These are phyloP conservation scores for Xanthorhoe spadicearia DNA, from an alignment of 2,888 invertebrate genomes.

Conservation along the genomic window DNA sequence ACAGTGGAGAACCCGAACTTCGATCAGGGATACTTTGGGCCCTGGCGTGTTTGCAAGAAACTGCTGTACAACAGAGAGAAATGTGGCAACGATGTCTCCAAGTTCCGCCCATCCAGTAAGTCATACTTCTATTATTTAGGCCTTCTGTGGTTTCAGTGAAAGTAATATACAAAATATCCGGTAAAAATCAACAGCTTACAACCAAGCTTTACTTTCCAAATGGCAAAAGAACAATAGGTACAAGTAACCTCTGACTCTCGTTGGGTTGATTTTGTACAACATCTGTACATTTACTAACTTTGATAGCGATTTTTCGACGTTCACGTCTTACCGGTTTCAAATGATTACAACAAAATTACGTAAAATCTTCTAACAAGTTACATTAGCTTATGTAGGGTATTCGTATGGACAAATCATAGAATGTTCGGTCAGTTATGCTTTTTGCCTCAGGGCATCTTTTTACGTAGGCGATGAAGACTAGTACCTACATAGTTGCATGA, in stretches of 20 bases:
- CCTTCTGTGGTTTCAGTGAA: too few species aligned
- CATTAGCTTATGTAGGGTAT: background rate
- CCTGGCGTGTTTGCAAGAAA: conserved; percentile 94
- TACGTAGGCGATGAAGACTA: background rate
- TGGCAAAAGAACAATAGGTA: too few species aligned
- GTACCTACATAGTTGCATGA: background rate
- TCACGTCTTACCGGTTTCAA: background rate
- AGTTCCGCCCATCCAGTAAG: conserved; percentile 92
- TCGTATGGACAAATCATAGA: background rate
- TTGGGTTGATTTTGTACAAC: too few species aligned
- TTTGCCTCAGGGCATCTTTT: background rate
- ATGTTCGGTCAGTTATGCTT: background rate
- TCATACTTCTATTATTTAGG: conserved; percentile 45
- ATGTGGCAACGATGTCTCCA: conserved; percentile 91
- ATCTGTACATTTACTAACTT: too few species aligned
- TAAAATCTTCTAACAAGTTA: too few species aligned
- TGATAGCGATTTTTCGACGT: background rate
- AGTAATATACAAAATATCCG: too few species aligned
- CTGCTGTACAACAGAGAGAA: conserved; percentile 92
- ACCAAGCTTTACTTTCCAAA: too few species aligned
- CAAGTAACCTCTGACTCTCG: too few species aligned
- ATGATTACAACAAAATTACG: background rate
- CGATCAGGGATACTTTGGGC: conserved; percentile 94
- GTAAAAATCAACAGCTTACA: too few species aligned
- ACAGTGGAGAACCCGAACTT: conserved; percentile 87